phyloP scores from a whole-genome alignment of 2,113 vertebrate genomes.

The Mellivora capensis region DNA sequence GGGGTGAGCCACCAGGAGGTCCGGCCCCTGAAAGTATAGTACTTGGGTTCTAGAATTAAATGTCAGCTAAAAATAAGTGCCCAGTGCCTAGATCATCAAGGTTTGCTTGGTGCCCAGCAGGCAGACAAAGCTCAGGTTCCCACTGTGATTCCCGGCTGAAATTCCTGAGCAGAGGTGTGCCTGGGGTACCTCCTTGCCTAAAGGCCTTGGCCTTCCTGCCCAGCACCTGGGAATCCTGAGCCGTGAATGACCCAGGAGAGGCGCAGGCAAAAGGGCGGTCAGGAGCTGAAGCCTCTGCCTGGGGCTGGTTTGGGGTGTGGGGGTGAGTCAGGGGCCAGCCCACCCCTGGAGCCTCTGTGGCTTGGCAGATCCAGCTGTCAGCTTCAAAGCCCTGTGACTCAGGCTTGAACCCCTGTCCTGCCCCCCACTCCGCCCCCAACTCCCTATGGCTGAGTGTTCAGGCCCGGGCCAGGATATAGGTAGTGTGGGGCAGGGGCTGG shows the following conservation, averaged over 20 bases:
- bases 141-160: background rate
- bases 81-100: slow-evolving; percentile 60
- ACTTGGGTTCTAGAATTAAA: slow-evolving; percentile 56
- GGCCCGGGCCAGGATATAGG: background rate
- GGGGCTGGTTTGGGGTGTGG: slow-evolving; percentile 50
- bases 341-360: slow-evolving; percentile 27
- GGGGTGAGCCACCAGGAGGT: slow-evolving; percentile 59
- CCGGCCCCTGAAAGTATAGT: slow-evolving; percentile 6
- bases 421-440: background rate
- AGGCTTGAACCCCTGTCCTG: background rate
- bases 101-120: slow-evolving; percentile 68
- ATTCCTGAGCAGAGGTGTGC: slow-evolving; percentile 47
- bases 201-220: background rate
- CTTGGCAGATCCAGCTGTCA: slow-evolving; percentile 18
- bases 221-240: slow-evolving; percentile 42
- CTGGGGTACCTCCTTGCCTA: slow-evolving; percentile 35
- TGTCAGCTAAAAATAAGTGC: slow-evolving; percentile 66
- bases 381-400: slow-evolving; percentile 61
- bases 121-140: slow-evolving; percentile 65
- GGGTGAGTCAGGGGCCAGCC: slow-evolving; percentile 66
- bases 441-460: background rate
- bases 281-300: slow-evolving; percentile 52
- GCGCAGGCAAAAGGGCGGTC: slow-evolving; percentile 10
- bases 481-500: background rate
- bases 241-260: slow-evolving; percentile 47